Evolutionary conservation across 2,888 invertebrate species (phyloP).

Genomic region (Andrena bucephala): DNA sequence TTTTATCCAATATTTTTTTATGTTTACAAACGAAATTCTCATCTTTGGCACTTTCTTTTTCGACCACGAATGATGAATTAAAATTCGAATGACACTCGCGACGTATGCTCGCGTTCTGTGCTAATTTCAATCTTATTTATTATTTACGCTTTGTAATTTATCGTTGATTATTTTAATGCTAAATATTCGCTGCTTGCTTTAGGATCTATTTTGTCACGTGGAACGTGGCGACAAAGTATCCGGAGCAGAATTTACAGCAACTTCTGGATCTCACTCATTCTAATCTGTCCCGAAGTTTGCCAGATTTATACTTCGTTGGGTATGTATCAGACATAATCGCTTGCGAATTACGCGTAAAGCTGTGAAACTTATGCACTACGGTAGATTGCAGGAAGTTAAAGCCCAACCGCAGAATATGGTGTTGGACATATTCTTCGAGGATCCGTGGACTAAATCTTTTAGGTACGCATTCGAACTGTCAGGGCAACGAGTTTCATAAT

Average conservation of each 20-base stretch:
- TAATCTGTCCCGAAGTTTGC: conserved; percentile 88
- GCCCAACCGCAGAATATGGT: conserved; percentile 94
- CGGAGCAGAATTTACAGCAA: conserved; percentile 90
- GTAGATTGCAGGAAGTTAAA: conserved; percentile 94
- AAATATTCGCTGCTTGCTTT: conserved; percentile 78
- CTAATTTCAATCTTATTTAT: background rate
- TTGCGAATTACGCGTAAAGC: conserved; percentile 81
- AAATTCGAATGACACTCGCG: conserved; percentile 15
- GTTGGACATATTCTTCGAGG: conserved; percentile 92
- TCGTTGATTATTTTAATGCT: background rate
- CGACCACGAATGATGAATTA: conserved; percentile 17
- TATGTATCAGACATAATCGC: conserved; percentile 81
- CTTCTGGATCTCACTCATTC: conserved; percentile 89
- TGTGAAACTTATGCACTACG: conserved; percentile 34
- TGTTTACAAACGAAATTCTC: background rate
- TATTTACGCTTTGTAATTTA: background rate
- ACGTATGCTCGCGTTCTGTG: background rate
- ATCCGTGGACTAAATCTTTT: conserved; percentile 93
- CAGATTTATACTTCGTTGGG: conserved; percentile 95
- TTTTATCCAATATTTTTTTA: conserved; percentile 1
- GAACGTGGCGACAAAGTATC: conserved; percentile 94
- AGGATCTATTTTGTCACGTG: conserved; percentile 94
- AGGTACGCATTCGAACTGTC: conserved; percentile 77
- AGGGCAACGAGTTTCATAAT: background rate
- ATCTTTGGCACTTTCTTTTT: background rate